Percentiles rank a stretch among this genome's conserved stretches.
Evolutionary conservation across 2,113 vertebrate species (phyloP).

Genomic region (Trichomycterus rosablanca): DNA sequence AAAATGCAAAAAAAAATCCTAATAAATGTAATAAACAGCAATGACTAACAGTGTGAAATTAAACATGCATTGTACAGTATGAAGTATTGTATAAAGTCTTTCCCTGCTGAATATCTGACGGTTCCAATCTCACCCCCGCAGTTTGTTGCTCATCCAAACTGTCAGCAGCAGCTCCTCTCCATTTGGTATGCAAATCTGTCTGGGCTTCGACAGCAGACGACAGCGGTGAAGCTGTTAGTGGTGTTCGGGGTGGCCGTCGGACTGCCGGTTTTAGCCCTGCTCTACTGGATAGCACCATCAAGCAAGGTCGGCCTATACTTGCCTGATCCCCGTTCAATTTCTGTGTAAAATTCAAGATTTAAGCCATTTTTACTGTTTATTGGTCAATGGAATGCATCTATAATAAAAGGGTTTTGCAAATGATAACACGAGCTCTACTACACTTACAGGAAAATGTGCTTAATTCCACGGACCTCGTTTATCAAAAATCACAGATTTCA

Average conservation of each 20-base stretch:
- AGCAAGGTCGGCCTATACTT: constrained; percentile 78
- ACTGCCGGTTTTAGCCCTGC: constrained; percentile 80
- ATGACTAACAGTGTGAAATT: not conserved
- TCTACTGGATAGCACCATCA: constrained; percentile 90
- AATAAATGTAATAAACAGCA: too few species aligned
- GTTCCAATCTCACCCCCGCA: constrained; percentile 50
- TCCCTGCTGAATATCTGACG: constrained; percentile 18
- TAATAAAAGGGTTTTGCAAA: too few species aligned
- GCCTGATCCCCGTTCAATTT: too few species aligned
- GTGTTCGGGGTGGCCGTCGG: constrained; percentile 82
- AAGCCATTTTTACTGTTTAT: too few species aligned
- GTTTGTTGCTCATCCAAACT: constrained; percentile 97
- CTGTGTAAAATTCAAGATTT: too few species aligned
- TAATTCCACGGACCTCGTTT: too few species aligned
- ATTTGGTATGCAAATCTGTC: constrained; percentile 95
- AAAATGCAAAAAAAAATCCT: too few species aligned
- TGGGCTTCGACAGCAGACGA: constrained; percentile 84
- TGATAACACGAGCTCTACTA: too few species aligned
- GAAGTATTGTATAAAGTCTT: not conserved
- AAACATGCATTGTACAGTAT: not conserved
- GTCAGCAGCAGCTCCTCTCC: constrained; percentile 91
- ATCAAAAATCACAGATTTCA: too few species aligned
- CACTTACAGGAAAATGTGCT: too few species aligned
- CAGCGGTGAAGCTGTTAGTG: constrained; percentile 83
- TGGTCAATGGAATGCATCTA: too few species aligned